Conservation (phyloP, 2,797 vertebrate species). For the Chelon labrosus region DNA sequence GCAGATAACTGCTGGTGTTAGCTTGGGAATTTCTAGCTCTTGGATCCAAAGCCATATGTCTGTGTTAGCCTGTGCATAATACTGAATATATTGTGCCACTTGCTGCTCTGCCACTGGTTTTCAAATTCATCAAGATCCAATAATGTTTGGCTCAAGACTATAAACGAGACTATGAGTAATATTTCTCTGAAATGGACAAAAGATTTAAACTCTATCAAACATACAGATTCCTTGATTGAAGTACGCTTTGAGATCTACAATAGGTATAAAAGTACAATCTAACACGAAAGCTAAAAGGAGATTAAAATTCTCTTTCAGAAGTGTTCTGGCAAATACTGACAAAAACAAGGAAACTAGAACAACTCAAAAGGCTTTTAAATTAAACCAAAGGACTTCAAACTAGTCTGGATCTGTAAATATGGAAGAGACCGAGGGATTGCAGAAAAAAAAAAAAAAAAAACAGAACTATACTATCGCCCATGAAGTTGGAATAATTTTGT, state of each 20-base stretch:
- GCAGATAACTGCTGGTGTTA: conserved; percentile 77
- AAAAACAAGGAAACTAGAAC: too few relatives aligned
- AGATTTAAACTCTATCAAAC: not conserved
- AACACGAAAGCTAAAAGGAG: too few relatives aligned
- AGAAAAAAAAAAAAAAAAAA: too few relatives aligned
- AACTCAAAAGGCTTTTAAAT: too few relatives aligned
- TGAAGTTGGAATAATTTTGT: too few relatives aligned
- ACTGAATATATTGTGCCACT: conserved; percentile 55
- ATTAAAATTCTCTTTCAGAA: too few relatives aligned
- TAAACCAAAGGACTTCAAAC: too few relatives aligned
- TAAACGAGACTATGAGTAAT: conserved; percentile 3
- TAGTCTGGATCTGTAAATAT: too few relatives aligned
- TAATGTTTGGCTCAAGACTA: conserved; percentile 14
- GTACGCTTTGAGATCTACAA: not conserved
- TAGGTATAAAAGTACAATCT: too few relatives aligned
- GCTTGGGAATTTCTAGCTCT: conserved; percentile 56
- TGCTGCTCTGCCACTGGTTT: conserved; percentile 32
- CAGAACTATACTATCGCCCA: too few relatives aligned
- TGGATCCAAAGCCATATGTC: conserved; percentile 74
- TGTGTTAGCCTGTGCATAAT: conserved; percentile 73
- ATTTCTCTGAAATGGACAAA: not conserved
- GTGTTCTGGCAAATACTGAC: too few relatives aligned
- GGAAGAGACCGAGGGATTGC: too few relatives aligned
- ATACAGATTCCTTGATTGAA: not conserved
- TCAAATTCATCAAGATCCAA: conserved; percentile 29